These are phyloP conservation scores for Apis florea DNA, from an alignment of 1,140 invertebrate species.

Conservation along the genomic window DNA sequence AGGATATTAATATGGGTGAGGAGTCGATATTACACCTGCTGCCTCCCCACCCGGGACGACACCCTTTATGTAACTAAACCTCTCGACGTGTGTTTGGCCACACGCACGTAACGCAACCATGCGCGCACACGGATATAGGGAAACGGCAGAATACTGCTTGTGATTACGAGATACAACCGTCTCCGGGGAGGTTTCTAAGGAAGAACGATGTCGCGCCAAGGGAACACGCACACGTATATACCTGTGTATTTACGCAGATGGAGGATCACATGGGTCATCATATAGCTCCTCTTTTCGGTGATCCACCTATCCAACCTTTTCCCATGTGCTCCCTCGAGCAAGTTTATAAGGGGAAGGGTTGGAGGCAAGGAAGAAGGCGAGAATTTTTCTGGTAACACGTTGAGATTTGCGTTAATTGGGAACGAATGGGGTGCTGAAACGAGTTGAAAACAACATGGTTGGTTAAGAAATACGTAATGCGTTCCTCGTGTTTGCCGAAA, in stretches of 20 bases:
- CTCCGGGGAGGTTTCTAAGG: slow-evolving; percentile 32
- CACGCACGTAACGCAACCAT: neutral
- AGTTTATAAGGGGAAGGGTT: slow-evolving; percentile 8
- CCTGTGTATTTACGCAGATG: neutral
- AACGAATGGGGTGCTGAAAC: neutral
- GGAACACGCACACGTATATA: slow-evolving; percentile 2
- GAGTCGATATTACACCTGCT: slow-evolving; percentile 64
- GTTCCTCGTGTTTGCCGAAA: neutral
- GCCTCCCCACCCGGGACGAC: slow-evolving; percentile 38
- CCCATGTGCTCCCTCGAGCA: neutral
- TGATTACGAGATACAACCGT: slow-evolving; percentile 48
- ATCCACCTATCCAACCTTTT: no score
- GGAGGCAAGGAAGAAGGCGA: neutral
- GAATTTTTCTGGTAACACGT: neutral
- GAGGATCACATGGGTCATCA: slow-evolving; percentile 7
- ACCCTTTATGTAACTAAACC: slow-evolving; percentile 53
- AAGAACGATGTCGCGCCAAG: slow-evolving; percentile 33
- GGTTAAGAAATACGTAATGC: slow-evolving; percentile 6
- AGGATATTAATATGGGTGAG: slow-evolving; percentile 60
- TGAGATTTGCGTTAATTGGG: neutral
- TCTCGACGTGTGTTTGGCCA: slow-evolving; percentile 23
- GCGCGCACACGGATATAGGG: neutral
- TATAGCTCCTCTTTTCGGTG: neutral
- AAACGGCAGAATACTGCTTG: neutral
- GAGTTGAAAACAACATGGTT: neutral